A percentile compares a stretch with the other conserved stretches of the same genome.
Conservation (phyloP, 2,888 invertebrate species). For the Athetis lepigone region DNA sequence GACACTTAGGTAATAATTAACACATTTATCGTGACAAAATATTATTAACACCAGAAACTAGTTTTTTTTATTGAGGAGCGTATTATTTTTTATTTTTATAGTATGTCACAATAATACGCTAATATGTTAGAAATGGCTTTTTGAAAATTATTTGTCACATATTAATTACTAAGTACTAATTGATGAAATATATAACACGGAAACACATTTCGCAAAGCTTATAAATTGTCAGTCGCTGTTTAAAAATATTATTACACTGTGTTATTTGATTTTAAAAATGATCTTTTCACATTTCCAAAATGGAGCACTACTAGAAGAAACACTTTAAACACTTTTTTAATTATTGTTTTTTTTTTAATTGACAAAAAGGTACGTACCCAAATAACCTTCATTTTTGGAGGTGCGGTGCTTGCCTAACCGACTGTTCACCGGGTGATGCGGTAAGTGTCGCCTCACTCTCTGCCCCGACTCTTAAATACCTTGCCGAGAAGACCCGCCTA, state of each 20-base stretch:
- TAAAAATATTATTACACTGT: too few species aligned
- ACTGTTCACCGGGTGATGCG: conserved; percentile 73
- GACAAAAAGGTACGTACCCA: conserved; percentile 77
- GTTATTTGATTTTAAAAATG: too few species aligned
- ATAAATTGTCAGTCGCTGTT: conserved; percentile 53
- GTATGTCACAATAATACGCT: background rate
- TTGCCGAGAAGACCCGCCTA: conserved; percentile 67
- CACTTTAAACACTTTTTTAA: conserved; percentile 33
- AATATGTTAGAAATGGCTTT: background rate
- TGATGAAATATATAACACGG: conserved; percentile 1
- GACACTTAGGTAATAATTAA: background rate
- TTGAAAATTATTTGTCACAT: conserved; percentile 3
- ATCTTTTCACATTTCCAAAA: background rate
- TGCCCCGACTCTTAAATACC: conserved; percentile 81
- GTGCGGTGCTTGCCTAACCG: conserved; percentile 61
- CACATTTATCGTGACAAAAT: background rate
- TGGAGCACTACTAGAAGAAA: conserved; percentile 7
- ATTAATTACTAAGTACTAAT: background rate
- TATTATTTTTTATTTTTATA: background rate
- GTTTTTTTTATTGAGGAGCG: background rate
- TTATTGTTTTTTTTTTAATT: background rate
- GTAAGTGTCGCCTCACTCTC: conserved; percentile 77
- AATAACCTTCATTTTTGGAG: conserved; percentile 76
- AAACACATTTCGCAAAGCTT: conserved; percentile 53
- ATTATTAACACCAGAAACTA: background rate